These are phyloP conservation scores for Ophonus ardosiacus DNA, from an alignment of 2,888 invertebrate genomes.

Conservation along the genomic window DNA sequence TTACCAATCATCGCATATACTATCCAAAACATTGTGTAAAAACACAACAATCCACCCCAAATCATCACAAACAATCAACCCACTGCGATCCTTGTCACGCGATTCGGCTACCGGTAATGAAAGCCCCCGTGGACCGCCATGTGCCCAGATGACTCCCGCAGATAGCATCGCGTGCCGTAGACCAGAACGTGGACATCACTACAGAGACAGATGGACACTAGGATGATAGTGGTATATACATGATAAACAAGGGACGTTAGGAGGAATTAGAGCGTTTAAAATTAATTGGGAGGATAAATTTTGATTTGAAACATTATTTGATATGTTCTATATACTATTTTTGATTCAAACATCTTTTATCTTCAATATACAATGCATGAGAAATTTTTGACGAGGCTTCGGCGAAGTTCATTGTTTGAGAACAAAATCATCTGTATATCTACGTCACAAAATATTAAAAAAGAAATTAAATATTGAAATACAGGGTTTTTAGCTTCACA, in stretches of 20 bases:
- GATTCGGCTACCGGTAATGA: background rate
- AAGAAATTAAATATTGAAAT: too few relatives aligned
- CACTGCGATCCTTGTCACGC: background rate
- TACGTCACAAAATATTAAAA: too few relatives aligned
- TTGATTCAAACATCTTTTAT: too few relatives aligned
- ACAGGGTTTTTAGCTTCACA: too few relatives aligned
- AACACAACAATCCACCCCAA: background rate
- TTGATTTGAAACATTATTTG: background rate
- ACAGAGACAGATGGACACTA: background rate
- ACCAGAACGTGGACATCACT: constrained; percentile 30
- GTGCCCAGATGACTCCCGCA: constrained; percentile 38
- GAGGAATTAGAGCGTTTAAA: background rate
- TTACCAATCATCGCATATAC: background rate
- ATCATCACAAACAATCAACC: background rate
- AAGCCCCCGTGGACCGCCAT: background rate
- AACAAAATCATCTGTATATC: too few relatives aligned
- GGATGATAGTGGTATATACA: background rate
- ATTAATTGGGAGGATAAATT: background rate
- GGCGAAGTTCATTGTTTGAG: too few relatives aligned
- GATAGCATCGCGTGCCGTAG: constrained; percentile 36
- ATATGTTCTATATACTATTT: too few relatives aligned
- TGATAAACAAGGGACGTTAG: background rate
- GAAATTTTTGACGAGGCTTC: too few relatives aligned
- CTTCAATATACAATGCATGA: too few relatives aligned
- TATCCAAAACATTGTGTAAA: background rate